Evolutionary conservation across 2,113 vertebrate species (phyloP).

Genomic region (Excalfactoria chinensis): DNA sequence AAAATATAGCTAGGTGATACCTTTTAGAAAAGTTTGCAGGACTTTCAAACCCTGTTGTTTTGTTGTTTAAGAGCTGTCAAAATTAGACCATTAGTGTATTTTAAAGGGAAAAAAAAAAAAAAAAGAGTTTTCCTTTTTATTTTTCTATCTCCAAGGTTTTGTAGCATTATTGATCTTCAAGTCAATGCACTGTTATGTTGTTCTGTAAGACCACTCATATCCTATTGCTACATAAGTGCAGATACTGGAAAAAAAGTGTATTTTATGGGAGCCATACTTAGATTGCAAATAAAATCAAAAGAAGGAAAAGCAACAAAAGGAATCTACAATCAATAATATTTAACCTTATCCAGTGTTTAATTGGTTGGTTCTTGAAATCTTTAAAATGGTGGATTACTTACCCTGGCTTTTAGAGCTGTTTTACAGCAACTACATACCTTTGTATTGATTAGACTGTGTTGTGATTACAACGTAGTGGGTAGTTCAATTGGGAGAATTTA

Average conservation of each 20-base stretch:
- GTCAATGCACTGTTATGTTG: slow-evolving; percentile 68
- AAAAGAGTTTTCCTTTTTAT: slow-evolving; percentile 21
- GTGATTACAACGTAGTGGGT: slow-evolving; percentile 67
- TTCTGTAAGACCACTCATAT: slow-evolving; percentile 67
- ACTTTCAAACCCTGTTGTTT: slow-evolving; percentile 38
- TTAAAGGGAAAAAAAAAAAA: slow-evolving; percentile 24
- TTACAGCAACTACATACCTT: slow-evolving; percentile 52
- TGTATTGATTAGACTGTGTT: slow-evolving; percentile 72
- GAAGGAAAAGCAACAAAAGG: slow-evolving; percentile 43
- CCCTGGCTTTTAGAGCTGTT: slow-evolving; percentile 57
- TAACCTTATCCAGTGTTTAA: slow-evolving; percentile 77
- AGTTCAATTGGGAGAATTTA: slow-evolving; percentile 58
- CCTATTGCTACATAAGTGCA: slow-evolving; percentile 57
- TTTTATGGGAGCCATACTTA: slow-evolving; percentile 67
- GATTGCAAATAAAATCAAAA: slow-evolving; percentile 67
- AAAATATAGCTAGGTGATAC: not conserved
- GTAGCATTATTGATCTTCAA: slow-evolving; percentile 74
- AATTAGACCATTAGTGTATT: slow-evolving; percentile 42
- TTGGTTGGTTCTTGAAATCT: slow-evolving; percentile 76
- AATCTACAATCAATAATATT: slow-evolving; percentile 75
- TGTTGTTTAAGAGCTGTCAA: slow-evolving; percentile 56
- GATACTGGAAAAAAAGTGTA: slow-evolving; percentile 11
- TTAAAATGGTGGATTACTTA: slow-evolving; percentile 73
- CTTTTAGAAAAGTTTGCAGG: not conserved
- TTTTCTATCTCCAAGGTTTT: slow-evolving; percentile 60